Evolutionary conservation across 1,140 invertebrate genomes (phyloP).

Genomic region (Anastatus disparis): DNA sequence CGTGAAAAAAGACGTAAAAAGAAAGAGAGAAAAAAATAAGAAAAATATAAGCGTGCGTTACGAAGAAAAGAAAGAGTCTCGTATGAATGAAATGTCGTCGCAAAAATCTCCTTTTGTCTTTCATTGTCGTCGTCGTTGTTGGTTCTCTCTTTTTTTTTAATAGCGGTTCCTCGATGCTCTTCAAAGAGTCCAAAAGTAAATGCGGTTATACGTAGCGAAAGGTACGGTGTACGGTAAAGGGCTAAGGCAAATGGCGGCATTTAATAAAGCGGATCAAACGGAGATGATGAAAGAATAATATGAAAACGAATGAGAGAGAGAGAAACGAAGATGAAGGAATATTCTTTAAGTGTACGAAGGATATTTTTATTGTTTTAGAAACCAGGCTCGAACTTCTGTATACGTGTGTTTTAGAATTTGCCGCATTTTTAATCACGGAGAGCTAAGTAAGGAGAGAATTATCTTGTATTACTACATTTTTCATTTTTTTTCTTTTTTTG

Average conservation of each 20-base stretch:
- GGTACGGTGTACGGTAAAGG: too few species aligned
- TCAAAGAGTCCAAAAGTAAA: constrained; percentile 41
- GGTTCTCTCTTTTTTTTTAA: not conserved
- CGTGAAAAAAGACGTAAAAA: not conserved
- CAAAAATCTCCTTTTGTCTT: constrained; percentile 36
- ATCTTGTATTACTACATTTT: too few species aligned
- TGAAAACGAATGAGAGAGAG: constrained; percentile 32
- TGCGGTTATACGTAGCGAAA: constrained; percentile 18
- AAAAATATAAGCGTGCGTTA: not conserved
- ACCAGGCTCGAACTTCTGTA: too few species aligned
- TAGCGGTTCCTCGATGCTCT: not conserved
- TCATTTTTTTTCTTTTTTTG: too few species aligned
- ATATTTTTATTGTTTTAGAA: constrained; percentile 36
- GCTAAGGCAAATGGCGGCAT: constrained; percentile 15
- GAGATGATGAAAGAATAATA: constrained; percentile 36
- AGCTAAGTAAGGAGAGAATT: not conserved
- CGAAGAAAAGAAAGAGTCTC: not conserved
- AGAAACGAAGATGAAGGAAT: constrained; percentile 1
- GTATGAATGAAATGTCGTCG: constrained; percentile 38
- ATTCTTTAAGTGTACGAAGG: constrained; percentile 1
- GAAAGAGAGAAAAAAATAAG: not conserved
- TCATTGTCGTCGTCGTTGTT: not conserved
- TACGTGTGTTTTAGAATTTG: too few species aligned
- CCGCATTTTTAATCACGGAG: too few species aligned
- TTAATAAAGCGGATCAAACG: constrained; percentile 40